Evolutionary conservation across 2,113 vertebrate genomes (phyloP).

Genomic region (Centrocercus urophasianus): DNA sequence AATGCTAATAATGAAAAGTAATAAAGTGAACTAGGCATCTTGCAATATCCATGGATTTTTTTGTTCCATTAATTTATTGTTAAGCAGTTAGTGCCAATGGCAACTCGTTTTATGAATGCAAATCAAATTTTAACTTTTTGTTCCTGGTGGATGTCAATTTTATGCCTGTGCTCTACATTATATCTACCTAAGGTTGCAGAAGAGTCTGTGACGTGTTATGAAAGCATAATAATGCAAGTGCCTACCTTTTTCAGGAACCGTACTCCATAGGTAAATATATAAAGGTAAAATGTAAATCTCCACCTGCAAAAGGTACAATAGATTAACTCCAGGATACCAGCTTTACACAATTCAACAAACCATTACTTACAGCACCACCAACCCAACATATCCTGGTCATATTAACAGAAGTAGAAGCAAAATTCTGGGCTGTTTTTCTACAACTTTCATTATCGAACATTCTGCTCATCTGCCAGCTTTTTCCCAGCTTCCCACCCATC

Average conservation of each 20-base stretch:
- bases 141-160: not conserved
- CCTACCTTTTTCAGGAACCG: slow-evolving; percentile 97
- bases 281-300: slow-evolving; percentile 96
- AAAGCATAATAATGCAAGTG: slow-evolving; percentile 46
- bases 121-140: slow-evolving; percentile 22
- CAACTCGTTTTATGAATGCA: slow-evolving; percentile 4
- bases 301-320: slow-evolving; percentile 87
- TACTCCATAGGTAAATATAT: slow-evolving; percentile 95
- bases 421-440: not conserved
- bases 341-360: slow-evolving; percentile 19
- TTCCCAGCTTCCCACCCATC: not conserved
- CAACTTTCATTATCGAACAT: not conserved
- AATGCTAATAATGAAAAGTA: not conserved
- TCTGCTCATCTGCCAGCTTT: not conserved
- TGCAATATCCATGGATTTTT: not conserved
- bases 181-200: not conserved
- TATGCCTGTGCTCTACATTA: not conserved
- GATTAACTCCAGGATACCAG: slow-evolving; percentile 48
- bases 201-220: not conserved
- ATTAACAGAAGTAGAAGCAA: not conserved
- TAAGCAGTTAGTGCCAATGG: not conserved
- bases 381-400: not conserved
- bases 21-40: not conserved
- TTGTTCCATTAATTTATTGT: not conserved
- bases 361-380: not conserved